phyloP scores from a whole-genome alignment of 1,140 invertebrate genomes.

The Drosophila varians region DNA sequence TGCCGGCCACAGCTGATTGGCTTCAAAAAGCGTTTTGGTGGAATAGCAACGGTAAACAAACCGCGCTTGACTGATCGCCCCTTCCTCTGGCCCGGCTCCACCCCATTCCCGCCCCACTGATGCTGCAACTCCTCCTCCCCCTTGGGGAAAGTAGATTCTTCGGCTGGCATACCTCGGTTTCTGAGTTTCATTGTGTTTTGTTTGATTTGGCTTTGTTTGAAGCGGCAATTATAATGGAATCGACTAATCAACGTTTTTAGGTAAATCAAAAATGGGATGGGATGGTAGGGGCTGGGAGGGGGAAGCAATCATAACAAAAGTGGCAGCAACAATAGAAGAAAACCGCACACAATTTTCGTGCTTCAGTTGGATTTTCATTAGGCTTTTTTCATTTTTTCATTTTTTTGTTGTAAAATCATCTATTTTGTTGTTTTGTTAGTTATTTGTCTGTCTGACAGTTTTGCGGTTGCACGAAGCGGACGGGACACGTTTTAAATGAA shows the following conservation, averaged over 20 bases:
- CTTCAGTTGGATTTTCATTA: conserved; percentile 72
- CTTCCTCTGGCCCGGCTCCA: conserved; percentile 25
- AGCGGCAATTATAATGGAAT: conserved; percentile 75
- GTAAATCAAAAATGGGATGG: conserved; percentile 60
- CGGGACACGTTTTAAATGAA: conserved; percentile 76
- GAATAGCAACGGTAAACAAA: conserved; percentile 45
- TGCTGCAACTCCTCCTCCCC: conserved; percentile 17
- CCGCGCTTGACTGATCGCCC: conserved; percentile 55
- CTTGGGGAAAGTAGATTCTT: conserved; percentile 66
- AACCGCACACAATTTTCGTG: conserved; percentile 78
- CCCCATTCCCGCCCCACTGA: not conserved
- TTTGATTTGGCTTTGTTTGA: conserved; percentile 64
- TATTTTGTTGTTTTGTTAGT: conserved; percentile 51
- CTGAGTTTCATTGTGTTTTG: conserved; percentile 27
- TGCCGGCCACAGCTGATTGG: conserved; percentile 40
- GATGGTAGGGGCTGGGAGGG: not conserved
- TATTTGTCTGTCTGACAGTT: conserved; percentile 34
- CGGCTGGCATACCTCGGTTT: not conserved
- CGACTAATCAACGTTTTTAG: conserved; percentile 78
- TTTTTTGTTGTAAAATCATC: conserved; percentile 18
- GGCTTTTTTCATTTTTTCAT: conserved; percentile 18
- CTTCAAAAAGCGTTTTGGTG: conserved; percentile 29
- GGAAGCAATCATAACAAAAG: conserved; percentile 48
- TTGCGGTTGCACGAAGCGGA: conserved; percentile 37
- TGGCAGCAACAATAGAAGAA: conserved; percentile 47